Evolutionary conservation across 2,888 invertebrate species (phyloP).

Genomic region (Orthosia gracilis): DNA sequence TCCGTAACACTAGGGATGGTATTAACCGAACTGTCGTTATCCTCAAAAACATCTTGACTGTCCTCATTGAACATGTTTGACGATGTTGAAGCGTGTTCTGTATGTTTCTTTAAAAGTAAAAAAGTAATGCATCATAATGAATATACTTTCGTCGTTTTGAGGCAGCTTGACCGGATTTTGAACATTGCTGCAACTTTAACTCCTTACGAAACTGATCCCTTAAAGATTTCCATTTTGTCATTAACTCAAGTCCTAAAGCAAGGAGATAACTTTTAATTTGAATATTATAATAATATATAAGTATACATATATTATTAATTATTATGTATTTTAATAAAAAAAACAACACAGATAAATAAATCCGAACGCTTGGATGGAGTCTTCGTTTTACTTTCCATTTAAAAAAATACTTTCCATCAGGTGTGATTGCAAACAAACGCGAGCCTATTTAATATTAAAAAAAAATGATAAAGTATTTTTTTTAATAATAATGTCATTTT

Average conservation of each 20-base stretch:
- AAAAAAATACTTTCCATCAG: constrained; percentile 45
- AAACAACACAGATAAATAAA: constrained; percentile 49
- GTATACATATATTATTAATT: constrained; percentile 42
- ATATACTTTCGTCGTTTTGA: constrained; percentile 63
- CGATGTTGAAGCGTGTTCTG: constrained; percentile 64
- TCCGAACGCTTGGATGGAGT: constrained; percentile 46
- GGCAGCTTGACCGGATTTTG: constrained; percentile 59
- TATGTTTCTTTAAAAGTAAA: constrained; percentile 61
- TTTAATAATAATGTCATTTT: constrained; percentile 47
- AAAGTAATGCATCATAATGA: constrained; percentile 62
- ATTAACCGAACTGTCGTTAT: constrained; percentile 63
- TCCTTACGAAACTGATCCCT: constrained; percentile 51
- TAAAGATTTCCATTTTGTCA: constrained; percentile 59
- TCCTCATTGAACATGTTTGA: constrained; percentile 64
- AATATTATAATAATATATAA: constrained; percentile 16
- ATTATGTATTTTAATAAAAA: constrained; percentile 47
- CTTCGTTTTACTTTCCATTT: constrained; percentile 11
- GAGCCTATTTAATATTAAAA: constrained; percentile 35
- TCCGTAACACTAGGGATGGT: constrained; percentile 55
- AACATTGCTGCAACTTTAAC: constrained; percentile 59
- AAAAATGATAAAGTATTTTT: constrained; percentile 42
- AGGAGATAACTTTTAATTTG: constrained; percentile 41
- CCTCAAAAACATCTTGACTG: constrained; percentile 65
- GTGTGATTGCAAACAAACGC: constrained; percentile 43
- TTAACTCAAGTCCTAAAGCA: constrained; percentile 50